Conservation (phyloP, 1,140 invertebrate species). For the Bombus confusus region DNA sequence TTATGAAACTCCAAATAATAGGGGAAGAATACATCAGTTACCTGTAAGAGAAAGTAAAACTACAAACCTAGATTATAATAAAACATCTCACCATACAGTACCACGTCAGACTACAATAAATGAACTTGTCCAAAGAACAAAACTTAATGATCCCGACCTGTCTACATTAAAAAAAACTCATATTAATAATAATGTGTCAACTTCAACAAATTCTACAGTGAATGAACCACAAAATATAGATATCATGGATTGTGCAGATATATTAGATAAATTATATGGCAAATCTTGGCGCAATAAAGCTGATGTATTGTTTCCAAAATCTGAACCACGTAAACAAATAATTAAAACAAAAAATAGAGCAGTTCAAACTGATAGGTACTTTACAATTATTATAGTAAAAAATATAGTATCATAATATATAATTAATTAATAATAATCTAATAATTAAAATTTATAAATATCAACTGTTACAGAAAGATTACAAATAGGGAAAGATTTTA, state of each 20-base stretch:
- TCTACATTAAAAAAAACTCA: conserved; percentile 5
- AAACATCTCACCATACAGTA: not conserved
- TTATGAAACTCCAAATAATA: conserved; percentile 81
- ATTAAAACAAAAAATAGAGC: conserved; percentile 54
- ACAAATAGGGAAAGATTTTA: conserved; percentile 42
- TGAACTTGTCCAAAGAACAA: conserved; percentile 25
- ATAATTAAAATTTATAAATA: conserved; percentile 11
- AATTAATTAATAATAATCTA: not conserved
- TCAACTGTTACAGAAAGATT: conserved; percentile 59
- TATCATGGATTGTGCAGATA: conserved; percentile 77
- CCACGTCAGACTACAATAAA: conserved; percentile 33
- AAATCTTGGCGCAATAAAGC: conserved; percentile 80
- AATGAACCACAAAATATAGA: conserved; percentile 40
- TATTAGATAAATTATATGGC: conserved; percentile 83
- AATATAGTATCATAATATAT: not conserved
- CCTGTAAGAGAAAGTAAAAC: conserved; percentile 13
- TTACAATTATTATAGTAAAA: not conserved
- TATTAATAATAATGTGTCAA: conserved; percentile 6
- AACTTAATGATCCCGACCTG: conserved; percentile 15
- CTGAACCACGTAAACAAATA: conserved; percentile 76
- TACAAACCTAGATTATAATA: conserved; percentile 7
- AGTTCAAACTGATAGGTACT: conserved; percentile 74
- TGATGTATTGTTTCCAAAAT: conserved; percentile 64
- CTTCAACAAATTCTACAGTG: not conserved
- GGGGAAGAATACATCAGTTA: conserved; percentile 68